Evolutionary conservation across 2,888 invertebrate genomes (phyloP).

Genomic region (Heliothis peltigera): DNA sequence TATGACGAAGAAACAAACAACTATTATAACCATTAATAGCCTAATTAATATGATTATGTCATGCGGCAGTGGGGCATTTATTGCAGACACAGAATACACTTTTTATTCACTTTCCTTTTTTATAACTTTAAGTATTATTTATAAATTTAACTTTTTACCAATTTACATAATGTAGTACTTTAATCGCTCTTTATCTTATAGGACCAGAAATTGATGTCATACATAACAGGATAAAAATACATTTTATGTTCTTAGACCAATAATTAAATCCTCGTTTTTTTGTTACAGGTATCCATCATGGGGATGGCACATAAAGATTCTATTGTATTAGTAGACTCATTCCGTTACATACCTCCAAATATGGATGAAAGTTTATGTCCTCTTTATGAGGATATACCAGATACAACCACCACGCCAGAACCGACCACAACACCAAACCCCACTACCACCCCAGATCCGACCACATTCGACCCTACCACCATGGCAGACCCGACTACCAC

Average conservation of each 20-base stretch:
- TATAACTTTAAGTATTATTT: too few species aligned
- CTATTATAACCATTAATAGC: too few species aligned
- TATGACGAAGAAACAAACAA: too few species aligned
- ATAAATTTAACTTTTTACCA: too few species aligned
- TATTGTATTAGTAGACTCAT: conserved; percentile 72
- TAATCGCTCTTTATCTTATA: too few species aligned
- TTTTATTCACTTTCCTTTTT: too few species aligned
- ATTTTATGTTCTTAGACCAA: background rate
- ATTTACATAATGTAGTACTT: too few species aligned
- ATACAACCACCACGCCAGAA: background rate
- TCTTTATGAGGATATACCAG: conserved; percentile 61
- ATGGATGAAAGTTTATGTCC: conserved; percentile 64
- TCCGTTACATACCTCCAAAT: conserved; percentile 70
- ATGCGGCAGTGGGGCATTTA: too few species aligned
- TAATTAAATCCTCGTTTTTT: conserved; percentile 18
- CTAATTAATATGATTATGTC: too few species aligned
- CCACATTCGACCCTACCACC: background rate
- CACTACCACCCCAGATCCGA: background rate
- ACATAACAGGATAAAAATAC: too few species aligned
- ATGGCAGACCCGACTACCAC: background rate
- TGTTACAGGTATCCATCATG: conserved; percentile 73
- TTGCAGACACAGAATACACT: too few species aligned
- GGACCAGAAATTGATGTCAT: too few species aligned
- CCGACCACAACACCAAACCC: background rate
- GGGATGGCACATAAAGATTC: conserved; percentile 63